Evolutionary conservation across 1,140 invertebrate genomes (phyloP).

Genomic region (Ceratina calcarata): DNA sequence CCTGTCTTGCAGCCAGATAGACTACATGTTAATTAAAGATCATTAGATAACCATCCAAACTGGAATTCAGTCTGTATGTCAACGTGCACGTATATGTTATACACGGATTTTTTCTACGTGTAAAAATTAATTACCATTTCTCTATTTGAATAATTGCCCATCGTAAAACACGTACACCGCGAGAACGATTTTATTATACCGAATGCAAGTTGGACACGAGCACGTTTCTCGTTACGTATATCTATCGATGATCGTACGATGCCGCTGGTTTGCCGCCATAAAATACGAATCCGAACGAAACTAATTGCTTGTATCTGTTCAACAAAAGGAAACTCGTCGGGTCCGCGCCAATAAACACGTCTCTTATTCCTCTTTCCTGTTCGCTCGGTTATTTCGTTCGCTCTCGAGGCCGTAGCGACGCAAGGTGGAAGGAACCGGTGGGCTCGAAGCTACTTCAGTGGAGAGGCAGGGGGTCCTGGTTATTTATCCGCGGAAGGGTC

Average conservation of each 20-base stretch:
- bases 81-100: not conserved
- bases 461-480: conserved; percentile 49
- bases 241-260: conserved; percentile 27
- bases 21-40: conserved; percentile 37
- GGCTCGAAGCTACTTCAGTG: conserved; percentile 33
- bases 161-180: not conserved
- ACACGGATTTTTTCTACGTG: not conserved
- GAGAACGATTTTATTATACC: conserved; percentile 34
- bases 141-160: not conserved
- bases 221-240: conserved; percentile 9
- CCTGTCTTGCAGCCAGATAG: not conserved
- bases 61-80: conserved; percentile 1
- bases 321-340: conserved; percentile 59
- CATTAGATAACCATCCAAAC: conserved; percentile 13
- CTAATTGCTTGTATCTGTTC: conserved; percentile 66
- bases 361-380: conserved; percentile 36
- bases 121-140: conserved; percentile 12
- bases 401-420: conserved; percentile 23
- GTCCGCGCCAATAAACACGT: conserved; percentile 64
- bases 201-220: not conserved
- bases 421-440: conserved; percentile 41
- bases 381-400: conserved; percentile 26
- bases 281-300: conserved; percentile 59
- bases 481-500: conserved; percentile 73
- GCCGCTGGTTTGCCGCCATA: conserved; percentile 43